These are phyloP conservation scores for Lasiurus borealis DNA, from an alignment of 2,113 vertebrate genomes.

Conservation along the genomic window DNA sequence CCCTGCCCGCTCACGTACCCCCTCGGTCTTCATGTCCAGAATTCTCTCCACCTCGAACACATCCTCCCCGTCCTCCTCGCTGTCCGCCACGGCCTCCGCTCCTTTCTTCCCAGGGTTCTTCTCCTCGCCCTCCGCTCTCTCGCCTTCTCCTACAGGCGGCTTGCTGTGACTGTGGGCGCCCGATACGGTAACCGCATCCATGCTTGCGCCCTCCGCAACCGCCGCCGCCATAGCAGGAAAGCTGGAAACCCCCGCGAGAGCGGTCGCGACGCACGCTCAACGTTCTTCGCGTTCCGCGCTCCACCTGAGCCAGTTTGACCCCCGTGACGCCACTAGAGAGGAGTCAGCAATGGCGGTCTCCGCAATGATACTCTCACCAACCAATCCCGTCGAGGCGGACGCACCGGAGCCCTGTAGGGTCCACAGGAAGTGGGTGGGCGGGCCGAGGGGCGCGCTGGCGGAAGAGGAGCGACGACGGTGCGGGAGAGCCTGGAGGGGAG, in stretches of 20 bases:
- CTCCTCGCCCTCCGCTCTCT: background rate
- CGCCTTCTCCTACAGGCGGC: background rate
- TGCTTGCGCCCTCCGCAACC: background rate
- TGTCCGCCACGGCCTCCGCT: constrained; percentile 80
- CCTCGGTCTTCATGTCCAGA: constrained; percentile 94
- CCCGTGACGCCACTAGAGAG: background rate
- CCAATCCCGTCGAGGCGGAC: constrained; percentile 66
- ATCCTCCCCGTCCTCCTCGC: constrained; percentile 91
- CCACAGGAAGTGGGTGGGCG: constrained; percentile 44
- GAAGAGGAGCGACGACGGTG: background rate
- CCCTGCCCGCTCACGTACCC: constrained; percentile 86
- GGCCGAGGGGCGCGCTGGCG: background rate
- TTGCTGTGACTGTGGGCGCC: background rate
- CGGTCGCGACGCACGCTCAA: constrained; percentile 51
- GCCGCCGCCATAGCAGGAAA: constrained; percentile 76
- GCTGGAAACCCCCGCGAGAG: constrained; percentile 43
- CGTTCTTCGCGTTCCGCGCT: background rate
- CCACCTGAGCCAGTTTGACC: background rate
- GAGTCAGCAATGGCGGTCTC: constrained; percentile 80
- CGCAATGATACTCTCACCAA: accelerated
- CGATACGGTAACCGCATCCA: background rate
- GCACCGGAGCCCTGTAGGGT: accelerated
- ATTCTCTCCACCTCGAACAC: constrained; percentile 98
- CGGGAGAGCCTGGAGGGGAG: accelerated
- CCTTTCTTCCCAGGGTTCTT: background rate